A percentile compares a stretch with the other conserved stretches of the same genome.
Evolutionary conservation across 2,888 invertebrate species (phyloP).

Genomic region (Petrolisthes manimaculis): DNA sequence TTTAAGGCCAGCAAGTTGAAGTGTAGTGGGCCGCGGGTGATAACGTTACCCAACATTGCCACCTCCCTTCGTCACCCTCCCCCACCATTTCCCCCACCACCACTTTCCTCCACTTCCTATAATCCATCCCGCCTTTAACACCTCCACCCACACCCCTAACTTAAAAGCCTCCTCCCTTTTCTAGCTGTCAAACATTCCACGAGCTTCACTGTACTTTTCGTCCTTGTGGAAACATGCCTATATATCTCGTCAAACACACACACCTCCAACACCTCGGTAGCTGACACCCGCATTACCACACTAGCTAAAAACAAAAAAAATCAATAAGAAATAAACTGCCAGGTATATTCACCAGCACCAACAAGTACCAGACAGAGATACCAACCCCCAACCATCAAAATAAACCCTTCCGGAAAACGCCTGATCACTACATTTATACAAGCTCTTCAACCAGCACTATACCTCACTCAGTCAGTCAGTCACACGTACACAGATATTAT

Average conservation of each 20-base stretch:
- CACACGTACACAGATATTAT: too few species aligned
- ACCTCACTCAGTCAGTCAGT: too few species aligned
- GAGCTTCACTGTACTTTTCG: neutral
- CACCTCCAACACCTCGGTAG: too few species aligned
- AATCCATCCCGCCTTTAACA: neutral
- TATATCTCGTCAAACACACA: neutral
- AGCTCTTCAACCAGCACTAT: too few species aligned
- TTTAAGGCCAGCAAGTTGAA: neutral
- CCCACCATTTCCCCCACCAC: neutral
- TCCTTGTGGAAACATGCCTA: neutral
- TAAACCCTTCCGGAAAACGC: too few species aligned
- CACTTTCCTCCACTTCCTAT: neutral
- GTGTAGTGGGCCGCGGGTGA: neutral
- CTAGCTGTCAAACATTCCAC: neutral
- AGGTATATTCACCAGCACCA: too few species aligned
- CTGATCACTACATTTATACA: too few species aligned
- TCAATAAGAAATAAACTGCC: too few species aligned
- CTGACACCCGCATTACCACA: too few species aligned
- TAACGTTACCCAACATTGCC: neutral
- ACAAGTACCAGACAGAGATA: too few species aligned
- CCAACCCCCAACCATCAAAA: too few species aligned
- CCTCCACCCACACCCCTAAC: neutral
- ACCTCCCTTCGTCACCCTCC: neutral
- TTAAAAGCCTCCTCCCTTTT: neutral
- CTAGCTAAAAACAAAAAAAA: too few species aligned